Base-by-base conservation (phyloP, 1,140 invertebrate genomes). In the Pararge aegeria region DNA sequence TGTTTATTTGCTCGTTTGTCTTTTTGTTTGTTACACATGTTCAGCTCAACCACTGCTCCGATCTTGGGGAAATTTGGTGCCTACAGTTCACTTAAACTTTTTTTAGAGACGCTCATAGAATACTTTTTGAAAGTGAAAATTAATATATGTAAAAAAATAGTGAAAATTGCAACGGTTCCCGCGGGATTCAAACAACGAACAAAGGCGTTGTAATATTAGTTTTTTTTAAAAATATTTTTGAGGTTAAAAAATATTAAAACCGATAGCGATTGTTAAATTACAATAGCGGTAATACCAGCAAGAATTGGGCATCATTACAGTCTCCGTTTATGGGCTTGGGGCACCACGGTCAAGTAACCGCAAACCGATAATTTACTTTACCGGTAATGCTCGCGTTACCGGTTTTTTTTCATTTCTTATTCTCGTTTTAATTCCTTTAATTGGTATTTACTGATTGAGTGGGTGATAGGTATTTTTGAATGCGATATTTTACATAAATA, bases 281-380 rank as follows among this genome's bases (percentile, higher is more conserved):
- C 13, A 46, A 46, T 46, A 20, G 15, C 42, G 19, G 15, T 12
- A 3, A 12, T 20, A 46, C 18, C 72, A n/a, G 72, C 64, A 89
- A 87, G 68, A 75, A 74, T 75, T 77, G 73, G 63, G 65, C 64
- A 69, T 78, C 70, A 78, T 81, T 79, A 81, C 60, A 7, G 63
- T 53, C 64, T 55, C 64, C 68, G 62, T 55, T 78, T 74, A 79
- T 66, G 72, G 77, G 55, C 61, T 60, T 57, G 34, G 48, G 50
- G 44, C 24, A 46, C 37, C 49, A 53, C 48, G 51, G 50, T 21
- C 54, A 34, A 20, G 37, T 42, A 72, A 70, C 69, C 68, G 74
- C 72, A 73, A 73, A 70, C 65, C 66, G 63, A 76, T 76, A 78
- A 81, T 79, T 82, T 78, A 73, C 64, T 72, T 63, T 67, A 70